Conservation (phyloP, 2,888 invertebrate genomes). For the Dryocosmus kuriphilus region DNA sequence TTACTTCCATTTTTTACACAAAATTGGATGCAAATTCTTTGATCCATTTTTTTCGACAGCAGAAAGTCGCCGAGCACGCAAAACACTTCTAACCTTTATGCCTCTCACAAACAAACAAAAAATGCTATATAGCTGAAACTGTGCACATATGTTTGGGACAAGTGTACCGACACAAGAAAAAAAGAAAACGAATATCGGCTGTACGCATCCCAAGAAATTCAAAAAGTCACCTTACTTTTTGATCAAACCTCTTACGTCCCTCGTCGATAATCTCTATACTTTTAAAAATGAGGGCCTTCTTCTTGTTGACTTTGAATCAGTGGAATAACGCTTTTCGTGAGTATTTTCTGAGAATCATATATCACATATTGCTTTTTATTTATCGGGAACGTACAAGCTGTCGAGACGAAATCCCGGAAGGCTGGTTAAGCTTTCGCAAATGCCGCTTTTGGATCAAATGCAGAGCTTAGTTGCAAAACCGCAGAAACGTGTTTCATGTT, state of each 20-base stretch:
- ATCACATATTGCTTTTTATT: not conserved
- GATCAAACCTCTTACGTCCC: not conserved
- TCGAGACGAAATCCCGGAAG: slow-evolving; percentile 11
- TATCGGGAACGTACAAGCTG: slow-evolving; percentile 9
- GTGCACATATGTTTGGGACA: no score
- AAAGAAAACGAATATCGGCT: no score
- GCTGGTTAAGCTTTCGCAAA: slow-evolving; percentile 10
- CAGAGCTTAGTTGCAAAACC: slow-evolving; percentile 20
- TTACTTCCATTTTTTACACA: no score
- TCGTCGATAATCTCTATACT: not conserved
- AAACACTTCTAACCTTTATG: no score
- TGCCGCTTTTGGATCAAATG: slow-evolving; percentile 12
- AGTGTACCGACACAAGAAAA: no score
- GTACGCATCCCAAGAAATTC: no score
- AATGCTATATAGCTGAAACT: no score
- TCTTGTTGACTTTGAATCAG: not conserved
- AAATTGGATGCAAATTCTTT: no score
- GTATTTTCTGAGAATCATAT: not conserved
- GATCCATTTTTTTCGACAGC: no score
- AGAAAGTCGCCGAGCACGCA: no score
- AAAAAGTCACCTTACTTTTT: no score
- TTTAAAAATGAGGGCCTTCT: not conserved
- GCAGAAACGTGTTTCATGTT: slow-evolving; percentile 22
- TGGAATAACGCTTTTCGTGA: not conserved
- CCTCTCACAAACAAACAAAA: no score